Evolutionary conservation across 2,113 vertebrate genomes (phyloP).

Genomic region (Oncorhynchus gorbuscha): DNA sequence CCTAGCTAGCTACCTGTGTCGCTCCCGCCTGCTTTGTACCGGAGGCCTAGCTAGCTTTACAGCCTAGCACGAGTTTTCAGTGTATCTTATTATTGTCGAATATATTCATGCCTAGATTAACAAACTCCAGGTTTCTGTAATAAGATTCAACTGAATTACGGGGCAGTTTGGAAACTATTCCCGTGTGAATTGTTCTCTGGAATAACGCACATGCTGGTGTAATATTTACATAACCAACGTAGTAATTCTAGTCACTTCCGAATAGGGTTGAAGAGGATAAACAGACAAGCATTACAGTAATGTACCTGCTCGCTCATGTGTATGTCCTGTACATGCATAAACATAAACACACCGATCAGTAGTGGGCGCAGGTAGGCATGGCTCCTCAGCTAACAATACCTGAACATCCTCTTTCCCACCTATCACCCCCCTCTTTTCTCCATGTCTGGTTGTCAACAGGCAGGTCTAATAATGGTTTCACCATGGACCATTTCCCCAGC

Average conservation of each 20-base stretch:
- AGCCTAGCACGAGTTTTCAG: no score
- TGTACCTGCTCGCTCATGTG: background rate
- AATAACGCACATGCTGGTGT: no score
- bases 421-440: conserved; percentile 14
- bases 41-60: no score
- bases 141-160: no score
- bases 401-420: conserved; percentile 5
- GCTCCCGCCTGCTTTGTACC: no score
- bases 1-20: no score
- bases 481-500: conserved; percentile 57
- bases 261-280: conserved; percentile 25
- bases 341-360: background rate
- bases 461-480: conserved; percentile 33
- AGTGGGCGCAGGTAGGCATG: background rate
- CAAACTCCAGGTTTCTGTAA: no score
- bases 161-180: no score
- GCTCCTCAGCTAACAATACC: conserved; percentile 30
- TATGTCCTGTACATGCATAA: background rate
- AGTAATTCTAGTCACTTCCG: conserved; percentile 22
- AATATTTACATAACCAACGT: no score
- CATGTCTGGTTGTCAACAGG: conserved; percentile 20
- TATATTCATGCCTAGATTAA: no score
- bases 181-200: no score
- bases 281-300: conserved; percentile 17
- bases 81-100: no score